Evolutionary conservation across 2,888 invertebrate species (phyloP), one percentile per base, ranked within the genome.

Genomic region (Dasysyrphus tricinctus): DNA sequence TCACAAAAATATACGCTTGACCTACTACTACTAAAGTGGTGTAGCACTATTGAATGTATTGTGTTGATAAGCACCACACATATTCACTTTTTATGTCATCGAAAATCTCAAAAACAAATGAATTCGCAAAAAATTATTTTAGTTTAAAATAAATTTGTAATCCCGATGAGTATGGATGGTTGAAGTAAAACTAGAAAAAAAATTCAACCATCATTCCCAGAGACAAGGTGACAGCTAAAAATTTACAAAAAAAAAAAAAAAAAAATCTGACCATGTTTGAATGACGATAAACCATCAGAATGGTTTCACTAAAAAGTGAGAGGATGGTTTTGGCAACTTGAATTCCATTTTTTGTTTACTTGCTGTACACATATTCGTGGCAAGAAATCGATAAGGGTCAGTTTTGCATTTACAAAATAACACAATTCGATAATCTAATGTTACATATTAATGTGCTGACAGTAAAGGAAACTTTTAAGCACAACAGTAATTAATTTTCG

Each of bases 261-360:
- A 5, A 51, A 1, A 11, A 19, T 11, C 11, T 19, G n/a, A 32
- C 54, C 54, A 56, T 56, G 32, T 12, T 56, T 24, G 54, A 56
- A 56, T 56, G 32, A n/a, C 14, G 32, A 56, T 56, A 56, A 56
- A 32, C 54, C 14, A 56, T 56, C 32, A 29, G n/a, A 56, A 32
- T 56, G 29, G 6, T 32, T 56, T 56, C 54, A 32, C 29, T 14
- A 56, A 2, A 24, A 56, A 56, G 32, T 56, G 54, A n/a, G 54
- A 51, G 32, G 8, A 56, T 29, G 7, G 32, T n/a, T 56, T 56
- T 56, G 54, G 54, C 51, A 24, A 19, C 5, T 51, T 51, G 12
- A 51, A 51, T 51, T 51, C 5, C 51, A 24, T 51, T 24, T 12
- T 24, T 51, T 49, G 19, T 47, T 14, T 42, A 42, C 8, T 37